Conservation (phyloP, 53 echinoderm and acorn worm species). For the Hippasteria phrygiana region DNA sequence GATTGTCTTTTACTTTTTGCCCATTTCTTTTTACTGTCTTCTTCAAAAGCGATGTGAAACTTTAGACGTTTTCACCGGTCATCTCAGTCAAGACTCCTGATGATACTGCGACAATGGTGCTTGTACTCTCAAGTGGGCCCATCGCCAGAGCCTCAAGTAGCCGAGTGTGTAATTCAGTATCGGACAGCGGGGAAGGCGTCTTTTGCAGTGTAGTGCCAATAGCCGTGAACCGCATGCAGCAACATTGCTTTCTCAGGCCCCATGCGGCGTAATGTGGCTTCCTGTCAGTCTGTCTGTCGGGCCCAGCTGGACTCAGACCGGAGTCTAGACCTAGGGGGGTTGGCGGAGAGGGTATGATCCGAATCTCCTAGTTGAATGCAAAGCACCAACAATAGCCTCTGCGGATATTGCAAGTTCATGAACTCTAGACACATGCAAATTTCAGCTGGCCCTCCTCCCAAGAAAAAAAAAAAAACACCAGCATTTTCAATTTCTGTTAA, state of each 20-base stretch:
- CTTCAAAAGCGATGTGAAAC: background rate
- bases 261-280: background rate
- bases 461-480: background rate
- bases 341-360: background rate
- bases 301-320: background rate
- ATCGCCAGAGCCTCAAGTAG: conserved; percentile 48
- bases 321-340: conserved; percentile 26
- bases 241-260: background rate
- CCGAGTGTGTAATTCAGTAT: conserved; percentile 53
- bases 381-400: conserved; percentile 6
- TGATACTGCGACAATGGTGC: conserved; percentile 51
- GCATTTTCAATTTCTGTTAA: too few relatives aligned
- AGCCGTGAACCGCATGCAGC: background rate
- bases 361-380: background rate
- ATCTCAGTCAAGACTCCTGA: conserved; percentile 29
- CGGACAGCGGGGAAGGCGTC: background rate
- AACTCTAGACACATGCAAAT: background rate
- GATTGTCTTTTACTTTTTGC: background rate
- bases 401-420: background rate
- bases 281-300: conserved; percentile 30
- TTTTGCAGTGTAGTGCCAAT: background rate
- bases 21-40: background rate
- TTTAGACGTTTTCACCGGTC: background rate
- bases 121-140: conserved; percentile 30
- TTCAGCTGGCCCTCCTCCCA: background rate